phyloP scores from a whole-genome alignment of 2,113 vertebrate genomes.

The Gorsachius goisagi region DNA sequence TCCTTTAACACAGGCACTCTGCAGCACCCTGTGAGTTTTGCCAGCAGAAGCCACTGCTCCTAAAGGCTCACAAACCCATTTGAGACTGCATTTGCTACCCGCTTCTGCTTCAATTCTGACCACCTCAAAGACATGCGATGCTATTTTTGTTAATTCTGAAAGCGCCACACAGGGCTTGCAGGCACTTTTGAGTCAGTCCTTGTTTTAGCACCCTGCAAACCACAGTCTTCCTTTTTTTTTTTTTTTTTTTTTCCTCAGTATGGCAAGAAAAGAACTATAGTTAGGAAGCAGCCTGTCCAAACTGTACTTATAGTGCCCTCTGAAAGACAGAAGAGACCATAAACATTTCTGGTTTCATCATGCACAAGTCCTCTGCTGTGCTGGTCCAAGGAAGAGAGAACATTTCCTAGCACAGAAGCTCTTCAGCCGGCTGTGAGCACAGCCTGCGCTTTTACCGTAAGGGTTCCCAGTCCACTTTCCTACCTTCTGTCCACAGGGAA shows the following conservation, averaged over 20 bases:
- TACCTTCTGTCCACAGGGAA: neutral
- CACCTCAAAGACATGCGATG: accelerated
- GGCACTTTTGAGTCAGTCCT: neutral
- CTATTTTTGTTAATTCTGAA: neutral
- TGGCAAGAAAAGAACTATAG: neutral
- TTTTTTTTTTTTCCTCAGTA: neutral
- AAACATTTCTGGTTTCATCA: neutral
- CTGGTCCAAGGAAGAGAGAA: neutral
- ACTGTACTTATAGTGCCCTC: neutral
- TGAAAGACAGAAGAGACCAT: neutral
- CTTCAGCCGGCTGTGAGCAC: neutral
- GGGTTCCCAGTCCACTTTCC: neutral
- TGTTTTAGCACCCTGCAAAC: neutral
- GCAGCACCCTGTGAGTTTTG: neutral
- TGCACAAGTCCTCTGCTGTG: neutral
- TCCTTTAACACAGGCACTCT: neutral
- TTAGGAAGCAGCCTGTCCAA: neutral
- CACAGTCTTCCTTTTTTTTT: neutral
- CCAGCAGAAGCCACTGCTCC: neutral
- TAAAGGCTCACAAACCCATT: neutral
- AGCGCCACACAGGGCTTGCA: neutral
- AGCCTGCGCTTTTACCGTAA: neutral
- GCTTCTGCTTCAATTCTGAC: neutral
- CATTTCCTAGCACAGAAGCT: neutral
- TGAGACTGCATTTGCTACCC: neutral